Percentiles rank a stretch among this genome's conserved stretches.
phyloP scores from a whole-genome alignment of 2,113 vertebrate genomes.

The Actenoides lindsayi region DNA sequence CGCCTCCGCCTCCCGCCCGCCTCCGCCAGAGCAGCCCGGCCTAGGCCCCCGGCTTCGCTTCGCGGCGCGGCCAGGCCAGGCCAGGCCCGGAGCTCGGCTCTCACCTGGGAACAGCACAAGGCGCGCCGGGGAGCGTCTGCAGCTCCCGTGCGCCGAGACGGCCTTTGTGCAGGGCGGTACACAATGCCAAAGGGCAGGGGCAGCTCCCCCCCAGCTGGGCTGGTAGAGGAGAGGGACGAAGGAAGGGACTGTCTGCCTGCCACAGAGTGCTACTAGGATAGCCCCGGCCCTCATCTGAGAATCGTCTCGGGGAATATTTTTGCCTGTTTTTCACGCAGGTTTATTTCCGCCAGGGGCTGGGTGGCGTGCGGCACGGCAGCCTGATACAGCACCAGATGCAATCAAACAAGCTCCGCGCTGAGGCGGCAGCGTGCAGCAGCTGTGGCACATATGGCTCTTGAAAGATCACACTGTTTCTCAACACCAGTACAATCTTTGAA shows the following conservation, averaged over 20 bases:
- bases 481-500: neutral
- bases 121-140: neutral
- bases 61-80: neutral
- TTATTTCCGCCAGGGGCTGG: neutral
- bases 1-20: neutral
- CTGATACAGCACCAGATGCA: neutral
- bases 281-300: neutral
- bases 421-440: neutral
- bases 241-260: no score
- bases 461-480: neutral
- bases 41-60: neutral
- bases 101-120: fast-evolving
- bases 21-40: neutral
- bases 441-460: neutral
- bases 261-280: fast-evolving
- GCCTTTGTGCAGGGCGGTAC: fast-evolving
- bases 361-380: fast-evolving
- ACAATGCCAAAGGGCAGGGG: fast-evolving
- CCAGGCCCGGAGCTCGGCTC: neutral
- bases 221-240: neutral
- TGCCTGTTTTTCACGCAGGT: neutral
- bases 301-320: neutral
- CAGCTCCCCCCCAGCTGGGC: neutral
- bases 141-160: neutral
- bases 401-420: neutral